These are phyloP conservation scores for Onychomys torridus DNA, from an alignment of 2,797 vertebrate genomes.

Conservation along the genomic window DNA sequence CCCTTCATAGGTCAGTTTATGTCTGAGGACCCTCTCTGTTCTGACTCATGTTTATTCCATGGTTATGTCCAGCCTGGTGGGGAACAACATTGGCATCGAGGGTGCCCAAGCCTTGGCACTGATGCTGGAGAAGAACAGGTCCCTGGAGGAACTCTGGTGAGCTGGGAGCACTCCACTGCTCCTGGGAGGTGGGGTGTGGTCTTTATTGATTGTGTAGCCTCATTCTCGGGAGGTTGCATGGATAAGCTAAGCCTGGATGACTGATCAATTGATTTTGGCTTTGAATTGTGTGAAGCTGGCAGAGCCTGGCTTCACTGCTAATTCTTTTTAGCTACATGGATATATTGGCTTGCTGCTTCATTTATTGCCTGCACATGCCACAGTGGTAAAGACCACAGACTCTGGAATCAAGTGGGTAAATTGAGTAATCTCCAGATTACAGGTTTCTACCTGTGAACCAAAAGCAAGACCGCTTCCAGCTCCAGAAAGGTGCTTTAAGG, in stretches of 20 bases:
- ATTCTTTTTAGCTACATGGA: not conserved
- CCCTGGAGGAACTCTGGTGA: conserved; percentile 92
- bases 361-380: not conserved
- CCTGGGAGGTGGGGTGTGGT: not conserved
- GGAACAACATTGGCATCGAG: conserved; percentile 89
- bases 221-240: not conserved
- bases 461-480: not conserved
- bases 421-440: not conserved
- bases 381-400: not conserved
- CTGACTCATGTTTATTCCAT: not conserved
- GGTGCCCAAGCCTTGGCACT: conserved; percentile 90
- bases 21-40: not conserved
- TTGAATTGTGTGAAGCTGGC: not conserved
- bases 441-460: not conserved
- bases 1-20: not conserved
- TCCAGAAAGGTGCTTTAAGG: not conserved
- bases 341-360: not conserved
- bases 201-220: not conserved
- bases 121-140: conserved; percentile 88
- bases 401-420: not conserved
- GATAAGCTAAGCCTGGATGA: not conserved
- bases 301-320: not conserved
- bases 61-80: conserved; percentile 89
- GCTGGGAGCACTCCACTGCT: conserved; percentile 10
- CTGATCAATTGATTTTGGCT: not conserved